Percentiles rank a stretch among this genome's conserved stretches.
Evolutionary conservation across 2,888 invertebrate species (phyloP).

Genomic region (Tupiocoris notatus): DNA sequence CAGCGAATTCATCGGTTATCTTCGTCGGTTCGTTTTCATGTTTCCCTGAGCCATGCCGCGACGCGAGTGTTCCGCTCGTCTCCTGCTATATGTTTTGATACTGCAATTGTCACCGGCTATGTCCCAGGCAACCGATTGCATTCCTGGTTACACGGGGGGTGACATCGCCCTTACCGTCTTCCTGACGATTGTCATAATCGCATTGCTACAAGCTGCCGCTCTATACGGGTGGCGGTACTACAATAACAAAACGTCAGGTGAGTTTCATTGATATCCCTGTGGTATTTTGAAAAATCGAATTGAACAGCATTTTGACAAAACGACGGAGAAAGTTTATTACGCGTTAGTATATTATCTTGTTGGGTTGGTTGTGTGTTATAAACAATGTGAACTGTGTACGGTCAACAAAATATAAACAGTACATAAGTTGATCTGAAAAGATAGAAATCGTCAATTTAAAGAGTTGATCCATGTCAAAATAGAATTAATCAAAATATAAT

Average conservation of each 20-base stretch:
- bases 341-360: too few species aligned
- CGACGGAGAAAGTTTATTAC: too few species aligned
- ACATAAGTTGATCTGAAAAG: too few species aligned
- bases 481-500: too few species aligned
- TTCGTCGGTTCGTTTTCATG: background rate
- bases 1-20: background rate
- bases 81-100: conserved; percentile 10
- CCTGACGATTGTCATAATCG: conserved; percentile 9
- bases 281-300: too few species aligned
- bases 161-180: conserved; percentile 24
- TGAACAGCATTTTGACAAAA: too few species aligned
- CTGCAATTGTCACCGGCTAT: background rate
- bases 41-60: conserved; percentile 15
- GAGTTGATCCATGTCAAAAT: too few species aligned
- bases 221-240: conserved; percentile 25
- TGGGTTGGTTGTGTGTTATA: too few species aligned
- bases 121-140: conserved; percentile 13
- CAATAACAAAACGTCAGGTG: conserved; percentile 14
- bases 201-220: conserved; percentile 5
- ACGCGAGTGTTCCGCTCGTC: conserved; percentile 25
- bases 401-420: too few species aligned
- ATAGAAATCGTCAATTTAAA: too few species aligned
- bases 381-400: too few species aligned
- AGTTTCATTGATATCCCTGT: background rate
- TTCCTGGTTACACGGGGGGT: conserved; percentile 18